Conservation (phyloP, 53 echinoderm and acorn worm genomes). For the Pentamera pediparva region DNA sequence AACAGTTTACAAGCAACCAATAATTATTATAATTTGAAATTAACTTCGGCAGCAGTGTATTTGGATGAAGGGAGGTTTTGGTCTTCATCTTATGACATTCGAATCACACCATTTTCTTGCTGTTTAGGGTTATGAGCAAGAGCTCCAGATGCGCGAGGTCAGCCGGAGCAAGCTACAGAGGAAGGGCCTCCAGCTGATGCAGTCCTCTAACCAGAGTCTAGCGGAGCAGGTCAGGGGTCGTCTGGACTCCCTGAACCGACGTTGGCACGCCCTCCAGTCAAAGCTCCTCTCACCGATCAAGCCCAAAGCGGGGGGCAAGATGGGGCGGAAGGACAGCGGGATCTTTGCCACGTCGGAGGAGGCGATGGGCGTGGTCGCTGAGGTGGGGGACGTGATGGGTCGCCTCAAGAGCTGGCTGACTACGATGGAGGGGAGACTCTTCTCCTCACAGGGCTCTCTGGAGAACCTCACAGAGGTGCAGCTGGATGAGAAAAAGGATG, state of each 20-base stretch:
- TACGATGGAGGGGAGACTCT: constrained; percentile 75
- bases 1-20: not conserved
- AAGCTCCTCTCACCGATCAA: constrained; percentile 52
- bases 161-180: constrained; percentile 78
- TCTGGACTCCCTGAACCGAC: constrained; percentile 73
- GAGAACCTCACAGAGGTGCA: constrained; percentile 49
- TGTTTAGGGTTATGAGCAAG: constrained; percentile 82
- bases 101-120: not conserved
- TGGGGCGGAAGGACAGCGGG: constrained; percentile 5
- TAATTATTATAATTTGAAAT: not conserved
- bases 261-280: constrained; percentile 71
- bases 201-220: constrained; percentile 53
- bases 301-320: constrained; percentile 21
- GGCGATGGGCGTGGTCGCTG: constrained; percentile 68
- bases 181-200: constrained; percentile 65
- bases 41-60: not conserved
- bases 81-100: not conserved
- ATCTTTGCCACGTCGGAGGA: constrained; percentile 69
- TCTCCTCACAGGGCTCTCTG: constrained; percentile 54
- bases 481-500: constrained; percentile 59
- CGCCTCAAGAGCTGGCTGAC: constrained; percentile 84
- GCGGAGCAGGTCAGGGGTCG: constrained; percentile 50
- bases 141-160: constrained; percentile 81
- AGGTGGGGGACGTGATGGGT: constrained; percentile 80
- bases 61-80: not conserved